A percentile compares a stretch with the other conserved stretches of the same genome.
Evolutionary conservation across 2,888 invertebrate species (phyloP).

Genomic region (Globia sparganii): DNA sequence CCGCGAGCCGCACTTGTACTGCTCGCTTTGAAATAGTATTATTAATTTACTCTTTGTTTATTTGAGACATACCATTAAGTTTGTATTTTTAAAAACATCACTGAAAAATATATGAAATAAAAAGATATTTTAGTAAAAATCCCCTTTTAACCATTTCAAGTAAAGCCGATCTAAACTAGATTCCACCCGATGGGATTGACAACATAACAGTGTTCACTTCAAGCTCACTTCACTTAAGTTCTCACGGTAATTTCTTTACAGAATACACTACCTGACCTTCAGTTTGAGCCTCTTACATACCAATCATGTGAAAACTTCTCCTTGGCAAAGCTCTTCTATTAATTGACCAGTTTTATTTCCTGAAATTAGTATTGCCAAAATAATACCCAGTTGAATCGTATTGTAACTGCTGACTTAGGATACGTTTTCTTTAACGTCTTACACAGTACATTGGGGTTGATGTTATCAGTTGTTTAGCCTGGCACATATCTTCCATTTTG

Average conservation of each 20-base stretch:
- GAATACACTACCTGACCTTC: background rate
- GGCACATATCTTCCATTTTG: background rate
- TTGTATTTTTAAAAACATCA: background rate
- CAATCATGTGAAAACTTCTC: too few species aligned
- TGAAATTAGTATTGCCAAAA: background rate
- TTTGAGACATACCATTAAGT: background rate
- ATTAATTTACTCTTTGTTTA: conserved; percentile 11
- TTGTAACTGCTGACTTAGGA: background rate
- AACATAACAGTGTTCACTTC: background rate
- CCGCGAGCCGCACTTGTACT: background rate
- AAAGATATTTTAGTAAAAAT: background rate
- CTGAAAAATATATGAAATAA: background rate
- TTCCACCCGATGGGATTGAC: too few species aligned
- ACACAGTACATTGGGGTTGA: background rate
- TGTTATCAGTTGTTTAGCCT: background rate
- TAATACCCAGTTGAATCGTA: background rate
- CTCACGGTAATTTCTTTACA: background rate
- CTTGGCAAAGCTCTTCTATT: background rate
- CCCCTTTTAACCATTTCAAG: background rate
- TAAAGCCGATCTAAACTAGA: background rate
- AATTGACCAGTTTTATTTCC: background rate
- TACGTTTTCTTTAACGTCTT: background rate
- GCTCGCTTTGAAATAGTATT: background rate
- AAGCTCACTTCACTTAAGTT: background rate
- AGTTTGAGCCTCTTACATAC: too few species aligned